phyloP scores from a whole-genome alignment of 1,140 invertebrate species.

The Drosophila auraria region DNA sequence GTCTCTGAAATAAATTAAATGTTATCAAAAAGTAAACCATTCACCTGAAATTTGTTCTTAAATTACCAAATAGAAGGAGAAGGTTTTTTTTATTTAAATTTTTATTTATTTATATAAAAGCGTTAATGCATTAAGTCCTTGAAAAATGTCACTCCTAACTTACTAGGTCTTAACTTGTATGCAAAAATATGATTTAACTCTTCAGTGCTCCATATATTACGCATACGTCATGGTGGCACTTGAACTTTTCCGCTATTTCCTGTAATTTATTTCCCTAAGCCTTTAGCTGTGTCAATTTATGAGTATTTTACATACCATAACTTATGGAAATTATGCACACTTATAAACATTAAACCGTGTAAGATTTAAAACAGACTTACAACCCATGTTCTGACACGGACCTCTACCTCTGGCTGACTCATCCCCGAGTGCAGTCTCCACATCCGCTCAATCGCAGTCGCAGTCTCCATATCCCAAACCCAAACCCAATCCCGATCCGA shows the following conservation, averaged over 20 bases:
- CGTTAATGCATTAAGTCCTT: too few species aligned
- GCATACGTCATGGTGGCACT: background rate
- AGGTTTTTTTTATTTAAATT: too few species aligned
- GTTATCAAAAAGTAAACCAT: too few species aligned
- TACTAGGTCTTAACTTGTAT: too few species aligned
- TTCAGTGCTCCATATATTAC: background rate
- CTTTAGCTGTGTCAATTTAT: background rate
- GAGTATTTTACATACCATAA: background rate
- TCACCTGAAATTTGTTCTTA: too few species aligned
- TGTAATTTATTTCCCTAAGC: background rate
- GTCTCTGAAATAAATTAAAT: too few species aligned
- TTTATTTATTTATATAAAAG: too few species aligned
- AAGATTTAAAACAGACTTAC: background rate
- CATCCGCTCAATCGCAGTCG: constrained; percentile 53
- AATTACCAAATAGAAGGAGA: too few species aligned
- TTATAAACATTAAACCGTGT: background rate
- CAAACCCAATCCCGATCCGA: constrained; percentile 7
- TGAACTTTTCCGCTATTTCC: background rate
- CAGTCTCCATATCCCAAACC: constrained; percentile 4
- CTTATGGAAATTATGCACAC: background rate
- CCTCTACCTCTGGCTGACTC: constrained; percentile 35
- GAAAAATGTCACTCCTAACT: too few species aligned
- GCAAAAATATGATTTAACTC: too few species aligned
- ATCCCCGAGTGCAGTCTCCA: constrained; percentile 35
- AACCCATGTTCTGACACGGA: constrained; percentile 9